phyloP scores from a whole-genome alignment of 2,888 invertebrate genomes.

The Orthosia cruda region DNA sequence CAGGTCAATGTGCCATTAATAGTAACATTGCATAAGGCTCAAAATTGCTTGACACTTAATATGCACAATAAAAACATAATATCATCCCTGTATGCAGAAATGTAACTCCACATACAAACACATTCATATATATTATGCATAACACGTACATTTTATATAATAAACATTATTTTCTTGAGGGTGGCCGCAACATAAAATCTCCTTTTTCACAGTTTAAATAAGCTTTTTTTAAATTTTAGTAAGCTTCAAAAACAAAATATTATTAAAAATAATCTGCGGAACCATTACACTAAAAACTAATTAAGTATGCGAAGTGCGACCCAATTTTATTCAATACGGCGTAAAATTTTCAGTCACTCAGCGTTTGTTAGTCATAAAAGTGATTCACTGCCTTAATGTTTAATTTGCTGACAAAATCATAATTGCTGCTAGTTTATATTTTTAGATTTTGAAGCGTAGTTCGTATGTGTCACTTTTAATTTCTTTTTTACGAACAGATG shows the following conservation, averaged over 20 bases:
- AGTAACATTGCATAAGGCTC: too few species aligned
- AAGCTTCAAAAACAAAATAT: not conserved
- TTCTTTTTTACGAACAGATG: not conserved
- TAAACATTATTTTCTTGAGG: too few species aligned
- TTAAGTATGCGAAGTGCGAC: conserved; percentile 64
- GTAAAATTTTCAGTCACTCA: conserved; percentile 64
- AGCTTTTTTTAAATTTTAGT: not conserved
- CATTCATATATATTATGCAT: too few species aligned
- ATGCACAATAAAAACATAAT: too few species aligned
- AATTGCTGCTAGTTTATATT: conserved; percentile 50
- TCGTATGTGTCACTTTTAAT: conserved; percentile 36
- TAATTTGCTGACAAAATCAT: conserved; percentile 57
- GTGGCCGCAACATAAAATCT: too few species aligned
- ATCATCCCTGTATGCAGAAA: too few species aligned
- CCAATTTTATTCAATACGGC: conserved; percentile 66
- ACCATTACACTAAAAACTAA: conserved; percentile 54
- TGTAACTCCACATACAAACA: too few species aligned
- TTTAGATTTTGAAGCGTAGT: conserved; percentile 51
- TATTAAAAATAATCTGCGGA: conserved; percentile 41
- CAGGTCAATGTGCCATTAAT: too few species aligned
- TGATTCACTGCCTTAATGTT: conserved; percentile 62
- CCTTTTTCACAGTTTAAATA: too few species aligned
- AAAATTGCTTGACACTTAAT: too few species aligned
- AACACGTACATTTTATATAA: too few species aligned
- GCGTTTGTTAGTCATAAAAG: conserved; percentile 60